phyloP scores from a whole-genome alignment of 2,797 vertebrate genomes.

The Pantherophis vulpinus region DNA sequence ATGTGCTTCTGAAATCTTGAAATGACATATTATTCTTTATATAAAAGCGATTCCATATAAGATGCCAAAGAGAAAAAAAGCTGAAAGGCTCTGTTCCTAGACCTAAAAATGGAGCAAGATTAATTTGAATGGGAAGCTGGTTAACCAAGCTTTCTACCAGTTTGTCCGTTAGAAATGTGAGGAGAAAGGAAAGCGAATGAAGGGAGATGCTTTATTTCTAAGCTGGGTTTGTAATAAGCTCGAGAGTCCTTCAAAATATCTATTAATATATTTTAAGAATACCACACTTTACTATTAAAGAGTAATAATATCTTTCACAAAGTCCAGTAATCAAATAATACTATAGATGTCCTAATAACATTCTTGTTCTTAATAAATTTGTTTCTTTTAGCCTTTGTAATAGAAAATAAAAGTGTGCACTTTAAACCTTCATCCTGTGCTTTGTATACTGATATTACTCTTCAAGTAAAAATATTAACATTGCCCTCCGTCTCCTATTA shows the following conservation, averaged over 20 bases:
- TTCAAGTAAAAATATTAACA: not conserved
- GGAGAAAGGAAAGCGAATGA: slow-evolving; percentile 25
- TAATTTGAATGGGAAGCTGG: slow-evolving; percentile 7
- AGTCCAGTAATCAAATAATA: slow-evolving; percentile 77
- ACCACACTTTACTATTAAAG: slow-evolving; percentile 82
- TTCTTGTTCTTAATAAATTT: slow-evolving; percentile 75
- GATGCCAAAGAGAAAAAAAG: slow-evolving; percentile 25
- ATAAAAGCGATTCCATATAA: slow-evolving; percentile 33
- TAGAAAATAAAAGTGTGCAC: slow-evolving; percentile 75
- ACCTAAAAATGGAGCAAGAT: slow-evolving; percentile 28
- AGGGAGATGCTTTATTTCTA: slow-evolving; percentile 69
- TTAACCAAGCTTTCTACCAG: slow-evolving; percentile 36
- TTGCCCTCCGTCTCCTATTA: not conserved
- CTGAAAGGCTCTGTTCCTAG: slow-evolving; percentile 22
- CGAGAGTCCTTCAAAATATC: slow-evolving; percentile 72
- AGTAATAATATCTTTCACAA: slow-evolving; percentile 73
- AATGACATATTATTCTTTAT: slow-evolving; percentile 1
- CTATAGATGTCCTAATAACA: slow-evolving; percentile 79
- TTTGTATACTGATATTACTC: slow-evolving; percentile 40
- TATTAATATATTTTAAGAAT: slow-evolving; percentile 80
- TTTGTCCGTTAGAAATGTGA: slow-evolving; percentile 53
- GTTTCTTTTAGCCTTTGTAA: slow-evolving; percentile 76
- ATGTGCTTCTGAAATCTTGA: slow-evolving; percentile 25
- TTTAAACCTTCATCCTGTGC: slow-evolving; percentile 64
- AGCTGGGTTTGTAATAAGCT: slow-evolving; percentile 66